Evolutionary conservation across 2,888 invertebrate species (phyloP).

Genomic region (Melipona bicolor): DNA sequence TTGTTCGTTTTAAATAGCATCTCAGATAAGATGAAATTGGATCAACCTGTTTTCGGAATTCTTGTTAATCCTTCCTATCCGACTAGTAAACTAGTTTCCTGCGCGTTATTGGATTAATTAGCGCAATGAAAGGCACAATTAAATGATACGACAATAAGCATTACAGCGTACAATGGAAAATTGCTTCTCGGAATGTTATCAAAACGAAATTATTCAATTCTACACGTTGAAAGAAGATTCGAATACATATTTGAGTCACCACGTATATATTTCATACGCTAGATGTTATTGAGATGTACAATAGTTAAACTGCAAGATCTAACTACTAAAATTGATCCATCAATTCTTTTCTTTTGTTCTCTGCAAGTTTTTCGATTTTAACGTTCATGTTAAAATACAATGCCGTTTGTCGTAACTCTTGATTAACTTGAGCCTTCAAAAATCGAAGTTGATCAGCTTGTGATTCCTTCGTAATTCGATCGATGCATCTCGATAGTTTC

Average conservation of each 20-base stretch:
- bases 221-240: not conserved
- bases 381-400: too few relatives aligned
- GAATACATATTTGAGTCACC: not conserved
- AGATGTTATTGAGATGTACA: not conserved
- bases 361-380: not conserved
- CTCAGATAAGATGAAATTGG: constrained; percentile 24
- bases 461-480: not conserved
- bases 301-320: not conserved
- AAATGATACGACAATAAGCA: not conserved
- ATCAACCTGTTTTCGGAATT: constrained; percentile 22
- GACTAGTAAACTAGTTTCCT: not conserved
- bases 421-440: too few relatives aligned
- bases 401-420: too few relatives aligned
- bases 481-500: too few relatives aligned
- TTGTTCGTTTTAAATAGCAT: not conserved
- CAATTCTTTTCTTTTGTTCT: not conserved
- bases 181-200: not conserved
- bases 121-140: not conserved
- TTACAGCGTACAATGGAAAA: not conserved
- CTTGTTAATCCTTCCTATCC: not conserved
- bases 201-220: not conserved
- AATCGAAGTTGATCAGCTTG: not conserved
- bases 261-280: not conserved
- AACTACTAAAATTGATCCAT: not conserved
- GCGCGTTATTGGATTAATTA: not conserved